Evolutionary conservation across 2,888 invertebrate genomes (phyloP).

Genomic region (Nemurella pictetii): DNA sequence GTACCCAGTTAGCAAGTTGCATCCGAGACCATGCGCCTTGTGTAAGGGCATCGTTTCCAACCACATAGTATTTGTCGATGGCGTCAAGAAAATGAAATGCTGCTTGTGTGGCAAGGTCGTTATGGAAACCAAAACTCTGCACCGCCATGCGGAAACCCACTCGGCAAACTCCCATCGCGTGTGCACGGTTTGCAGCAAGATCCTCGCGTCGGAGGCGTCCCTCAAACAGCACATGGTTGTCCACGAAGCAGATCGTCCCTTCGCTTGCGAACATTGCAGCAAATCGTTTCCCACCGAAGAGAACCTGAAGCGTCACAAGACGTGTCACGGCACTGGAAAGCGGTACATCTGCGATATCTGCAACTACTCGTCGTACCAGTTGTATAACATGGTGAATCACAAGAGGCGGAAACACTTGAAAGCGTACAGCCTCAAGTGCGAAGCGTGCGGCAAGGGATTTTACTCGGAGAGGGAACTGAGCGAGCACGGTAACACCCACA

Average conservation of each 20-base stretch:
- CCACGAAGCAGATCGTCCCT: constrained; percentile 46
- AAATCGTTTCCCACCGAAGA: constrained; percentile 49
- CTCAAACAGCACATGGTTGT: constrained; percentile 31
- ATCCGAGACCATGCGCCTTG: background rate
- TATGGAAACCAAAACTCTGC: background rate
- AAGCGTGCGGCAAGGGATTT: constrained; percentile 38
- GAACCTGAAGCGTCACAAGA: background rate
- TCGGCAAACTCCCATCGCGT: background rate
- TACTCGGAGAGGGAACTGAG: constrained; percentile 34
- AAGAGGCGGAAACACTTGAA: constrained; percentile 47
- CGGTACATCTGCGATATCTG: constrained; percentile 42
- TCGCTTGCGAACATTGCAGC: constrained; percentile 51
- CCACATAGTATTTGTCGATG: background rate
- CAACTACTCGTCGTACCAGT: constrained; percentile 50
- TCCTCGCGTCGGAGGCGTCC: constrained; percentile 13
- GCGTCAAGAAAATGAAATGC: background rate
- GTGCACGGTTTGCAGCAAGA: constrained; percentile 27
- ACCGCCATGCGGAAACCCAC: background rate
- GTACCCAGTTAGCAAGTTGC: background rate
- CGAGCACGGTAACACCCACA: constrained; percentile 19
- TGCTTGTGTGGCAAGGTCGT: background rate
- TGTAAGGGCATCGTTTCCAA: background rate
- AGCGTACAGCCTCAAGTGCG: background rate
- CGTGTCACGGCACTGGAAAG: constrained; percentile 42
- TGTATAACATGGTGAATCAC: constrained; percentile 45